phyloP scores from a whole-genome alignment of 1,140 invertebrate genomes.

The Thaumatotibia leucotreta region DNA sequence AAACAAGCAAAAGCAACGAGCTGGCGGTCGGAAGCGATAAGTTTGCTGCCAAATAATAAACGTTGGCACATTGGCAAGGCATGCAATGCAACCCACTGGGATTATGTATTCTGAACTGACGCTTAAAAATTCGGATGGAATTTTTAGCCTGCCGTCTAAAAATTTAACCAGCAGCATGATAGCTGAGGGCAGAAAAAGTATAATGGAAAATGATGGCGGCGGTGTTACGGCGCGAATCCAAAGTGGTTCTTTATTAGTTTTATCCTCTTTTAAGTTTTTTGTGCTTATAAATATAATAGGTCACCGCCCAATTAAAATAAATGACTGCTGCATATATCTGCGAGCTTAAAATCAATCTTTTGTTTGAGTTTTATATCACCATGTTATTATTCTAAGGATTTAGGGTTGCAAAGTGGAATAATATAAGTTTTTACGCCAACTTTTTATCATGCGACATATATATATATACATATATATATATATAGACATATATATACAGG shows the following conservation, averaged over 20 bases:
- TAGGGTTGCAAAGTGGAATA: too few species aligned
- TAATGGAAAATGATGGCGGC: not conserved
- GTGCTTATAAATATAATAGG: not conserved
- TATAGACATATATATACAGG: too few species aligned
- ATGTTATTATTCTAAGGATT: too few species aligned
- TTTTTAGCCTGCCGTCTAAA: not conserved
- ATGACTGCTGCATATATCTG: too few species aligned
- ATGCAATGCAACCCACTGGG: not conserved
- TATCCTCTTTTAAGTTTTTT: not conserved
- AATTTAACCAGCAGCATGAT: not conserved
- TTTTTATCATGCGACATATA: too few species aligned
- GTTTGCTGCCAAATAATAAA: constrained; percentile 12
- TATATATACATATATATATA: too few species aligned
- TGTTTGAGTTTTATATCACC: too few species aligned
- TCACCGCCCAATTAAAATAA: too few species aligned
- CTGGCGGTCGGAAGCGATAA: not conserved
- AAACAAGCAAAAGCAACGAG: constrained; percentile 11
- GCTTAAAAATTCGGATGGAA: not conserved
- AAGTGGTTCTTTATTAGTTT: not conserved
- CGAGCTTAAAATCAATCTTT: too few species aligned
- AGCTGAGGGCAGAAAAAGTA: not conserved
- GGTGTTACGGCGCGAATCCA: not conserved
- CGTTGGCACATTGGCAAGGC: constrained; percentile 12
- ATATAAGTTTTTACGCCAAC: too few species aligned
- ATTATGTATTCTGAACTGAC: constrained; percentile 7